phyloP scores from a whole-genome alignment of 2,888 invertebrate species.

The Megaustenia siamemsis region DNA sequence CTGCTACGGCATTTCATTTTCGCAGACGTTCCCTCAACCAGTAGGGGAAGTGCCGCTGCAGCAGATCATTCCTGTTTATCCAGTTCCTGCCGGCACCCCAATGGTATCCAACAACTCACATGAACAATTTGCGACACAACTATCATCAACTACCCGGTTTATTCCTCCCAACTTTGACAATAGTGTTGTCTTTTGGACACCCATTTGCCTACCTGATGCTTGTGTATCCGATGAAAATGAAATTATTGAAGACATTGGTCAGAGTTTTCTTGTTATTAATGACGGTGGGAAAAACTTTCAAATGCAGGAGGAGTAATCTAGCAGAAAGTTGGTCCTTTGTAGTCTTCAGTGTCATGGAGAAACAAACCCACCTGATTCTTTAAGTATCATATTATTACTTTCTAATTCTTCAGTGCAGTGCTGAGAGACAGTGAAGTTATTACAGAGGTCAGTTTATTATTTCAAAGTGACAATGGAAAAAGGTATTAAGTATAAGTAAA shows the following conservation, averaged over 20 bases:
- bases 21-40: slow-evolving; percentile 41
- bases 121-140: slow-evolving; percentile 24
- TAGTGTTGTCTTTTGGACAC: slow-evolving; percentile 19
- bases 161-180: background rate
- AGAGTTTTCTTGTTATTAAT: background rate
- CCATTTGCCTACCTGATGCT: background rate
- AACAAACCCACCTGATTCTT: too few relatives aligned
- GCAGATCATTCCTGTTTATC: slow-evolving; percentile 30
- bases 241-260: background rate
- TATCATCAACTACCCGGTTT: slow-evolving; percentile 33
- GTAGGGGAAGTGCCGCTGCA: slow-evolving; percentile 29
- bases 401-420: too few relatives aligned
- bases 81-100: slow-evolving; percentile 23
- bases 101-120: slow-evolving; percentile 10
- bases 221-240: background rate
- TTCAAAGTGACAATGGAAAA: too few relatives aligned
- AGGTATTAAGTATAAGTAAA: too few relatives aligned
- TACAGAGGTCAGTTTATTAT: too few relatives aligned
- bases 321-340: too few relatives aligned
- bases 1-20: slow-evolving; percentile 41
- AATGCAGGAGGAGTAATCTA: background rate
- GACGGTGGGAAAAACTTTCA: background rate
- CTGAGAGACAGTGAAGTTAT: too few relatives aligned
- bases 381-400: too few relatives aligned
- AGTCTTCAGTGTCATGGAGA: too few relatives aligned